Base-by-base conservation (phyloP, 2,113 vertebrate species). In the Sardina pilchardus region DNA sequence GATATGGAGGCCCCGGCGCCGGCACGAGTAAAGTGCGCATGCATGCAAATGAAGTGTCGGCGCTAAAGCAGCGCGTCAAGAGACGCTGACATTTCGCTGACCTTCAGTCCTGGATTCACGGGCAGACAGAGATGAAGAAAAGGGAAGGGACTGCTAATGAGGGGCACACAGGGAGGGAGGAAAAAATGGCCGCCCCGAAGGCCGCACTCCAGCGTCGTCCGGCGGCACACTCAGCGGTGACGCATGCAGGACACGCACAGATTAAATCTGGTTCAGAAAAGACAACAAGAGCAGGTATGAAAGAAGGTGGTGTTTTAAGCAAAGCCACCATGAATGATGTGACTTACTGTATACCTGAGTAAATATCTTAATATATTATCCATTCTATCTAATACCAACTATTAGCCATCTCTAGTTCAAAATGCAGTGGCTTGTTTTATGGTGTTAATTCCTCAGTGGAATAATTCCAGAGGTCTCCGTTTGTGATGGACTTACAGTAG, bases 81-180 rank as follows among this genome's bases (percentile, higher is more conserved):
- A 85, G 83, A 90, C 87, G 83, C 2, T 90, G 90, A 90, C 90
- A 90, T 91, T 91, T 91, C 48, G 83, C 83, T 91, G 90, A 90
- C 91, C 91, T 92, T 92, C 91, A 91, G 83, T 82, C 85, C 82
- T 89, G 85, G 86, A 91, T 89, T 47, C 88, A 87, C 80, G 43
- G 85, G 85, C 83, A 85, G 85, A 88, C 53, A 88, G 89, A 89
- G 86, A 90, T 88, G 47, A 78, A 87, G 87, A 87, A 85, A 88
- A 89, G 71, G 86, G 82, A 86, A 90, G 83, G 24, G 90, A 87
- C 85, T 90, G 86, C 89, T 90, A 90, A 90, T 90, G 88, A 92
- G 90, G 86, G 86, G 42, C 87, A 89, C 87, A 87, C 81, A 34
- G 63, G 87, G 84, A 45, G 47, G 80, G 81, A 87, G 67, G 14